These are phyloP conservation scores for Hypothenemus hampei DNA, from an alignment of 1,140 invertebrate species.

Conservation along the genomic window DNA sequence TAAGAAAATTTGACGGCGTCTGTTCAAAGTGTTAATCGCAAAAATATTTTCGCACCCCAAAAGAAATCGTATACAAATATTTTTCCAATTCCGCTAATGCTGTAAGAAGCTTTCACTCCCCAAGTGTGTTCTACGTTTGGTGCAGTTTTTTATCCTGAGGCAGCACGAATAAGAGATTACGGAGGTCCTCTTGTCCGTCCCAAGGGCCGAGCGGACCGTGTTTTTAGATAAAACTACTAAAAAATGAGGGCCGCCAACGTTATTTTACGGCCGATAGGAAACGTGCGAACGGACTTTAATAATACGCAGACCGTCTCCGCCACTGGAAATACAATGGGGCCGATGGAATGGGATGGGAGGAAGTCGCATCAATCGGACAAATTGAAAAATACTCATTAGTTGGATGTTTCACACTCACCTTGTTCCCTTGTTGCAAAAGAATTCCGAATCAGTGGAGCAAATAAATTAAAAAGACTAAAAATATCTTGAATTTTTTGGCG, in stretches of 20 bases:
- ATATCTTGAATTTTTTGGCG: conserved; percentile 26
- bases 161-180: conserved; percentile 21
- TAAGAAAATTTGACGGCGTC: too few species aligned
- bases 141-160: conserved; percentile 35
- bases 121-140: conserved; percentile 36
- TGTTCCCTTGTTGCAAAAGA: conserved; percentile 25
- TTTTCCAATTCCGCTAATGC: conserved; percentile 32
- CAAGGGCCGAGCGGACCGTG: conserved; percentile 13
- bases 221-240: conserved; percentile 23
- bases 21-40: too few species aligned
- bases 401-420: conserved; percentile 43
- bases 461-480: conserved; percentile 28
- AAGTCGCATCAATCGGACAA: too few species aligned
- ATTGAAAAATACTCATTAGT: conserved; percentile 48
- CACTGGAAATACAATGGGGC: too few species aligned
- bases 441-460: conserved; percentile 10
- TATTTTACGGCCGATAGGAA: background rate
- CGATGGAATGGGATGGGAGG: too few species aligned
- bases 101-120: conserved; percentile 25
- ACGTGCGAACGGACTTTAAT: too few species aligned
- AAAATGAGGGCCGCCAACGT: conserved; percentile 5
- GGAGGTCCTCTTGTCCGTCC: conserved; percentile 9
- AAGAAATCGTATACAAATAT: conserved; percentile 27
- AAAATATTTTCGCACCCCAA: too few species aligned
- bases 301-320: too few species aligned